These are phyloP conservation scores for Pelosia muscerda DNA, from an alignment of 2,888 invertebrate genomes.

Conservation along the genomic window DNA sequence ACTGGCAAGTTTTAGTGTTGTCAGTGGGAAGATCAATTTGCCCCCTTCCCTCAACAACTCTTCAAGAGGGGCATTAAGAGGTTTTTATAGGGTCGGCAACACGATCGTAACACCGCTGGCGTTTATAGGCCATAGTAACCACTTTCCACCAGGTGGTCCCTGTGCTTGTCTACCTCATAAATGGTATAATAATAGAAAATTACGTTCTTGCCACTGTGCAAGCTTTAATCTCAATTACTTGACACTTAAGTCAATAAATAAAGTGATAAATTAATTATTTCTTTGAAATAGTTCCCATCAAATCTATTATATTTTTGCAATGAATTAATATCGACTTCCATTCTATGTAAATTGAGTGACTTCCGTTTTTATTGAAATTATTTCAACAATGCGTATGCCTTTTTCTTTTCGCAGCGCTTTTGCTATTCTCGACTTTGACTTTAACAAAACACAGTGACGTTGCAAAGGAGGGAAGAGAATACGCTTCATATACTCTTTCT, in stretches of 20 bases:
- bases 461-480: conserved; percentile 11
- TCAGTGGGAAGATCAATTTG: no score
- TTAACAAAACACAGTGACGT: conserved; percentile 25
- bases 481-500: conserved; percentile 20
- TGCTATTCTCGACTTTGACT: conserved; percentile 10
- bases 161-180: no score
- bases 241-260: background rate
- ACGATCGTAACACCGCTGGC: no score
- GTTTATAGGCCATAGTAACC: no score
- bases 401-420: conserved; percentile 6
- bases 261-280: background rate
- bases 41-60: no score
- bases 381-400: conserved; percentile 11
- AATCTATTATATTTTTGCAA: background rate
- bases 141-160: no score
- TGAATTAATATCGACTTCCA: conserved; percentile 7
- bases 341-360: conserved; percentile 17
- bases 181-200: background rate
- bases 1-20: no score
- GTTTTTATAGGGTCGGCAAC: no score
- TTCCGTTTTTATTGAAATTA: conserved; percentile 11
- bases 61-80: no score
- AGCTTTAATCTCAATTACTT: background rate
- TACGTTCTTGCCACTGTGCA: background rate
- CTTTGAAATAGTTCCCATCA: background rate